Conservation (phyloP, 2,888 invertebrate species). For the Sarcophaga variegata region DNA sequence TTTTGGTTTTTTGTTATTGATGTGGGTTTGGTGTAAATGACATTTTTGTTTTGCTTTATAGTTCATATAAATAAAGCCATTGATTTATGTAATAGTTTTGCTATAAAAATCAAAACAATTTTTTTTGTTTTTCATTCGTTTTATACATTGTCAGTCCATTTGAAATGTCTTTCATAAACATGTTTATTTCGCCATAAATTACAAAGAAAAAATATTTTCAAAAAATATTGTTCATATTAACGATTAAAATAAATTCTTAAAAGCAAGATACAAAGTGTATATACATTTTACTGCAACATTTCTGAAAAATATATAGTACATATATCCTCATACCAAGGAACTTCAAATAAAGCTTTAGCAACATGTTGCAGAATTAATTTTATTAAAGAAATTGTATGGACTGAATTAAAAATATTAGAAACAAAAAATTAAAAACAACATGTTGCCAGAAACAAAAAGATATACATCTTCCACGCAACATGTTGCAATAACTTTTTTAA, state of each 20-base stretch:
- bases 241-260: not conserved
- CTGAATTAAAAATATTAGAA: too few species aligned
- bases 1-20: constrained; percentile 54
- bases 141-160: constrained; percentile 2
- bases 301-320: too few species aligned
- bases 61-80: constrained; percentile 58
- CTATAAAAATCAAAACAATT: constrained; percentile 66
- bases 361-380: not conserved
- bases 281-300: too few species aligned
- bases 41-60: constrained; percentile 53
- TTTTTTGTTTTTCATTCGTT: constrained; percentile 29
- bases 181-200: constrained; percentile 51
- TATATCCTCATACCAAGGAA: not conserved
- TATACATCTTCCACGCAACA: too few species aligned
- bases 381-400: too few species aligned
- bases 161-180: not conserved
- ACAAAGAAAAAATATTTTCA: not conserved
- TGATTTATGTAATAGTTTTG: constrained; percentile 68
- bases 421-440: too few species aligned
- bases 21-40: constrained; percentile 68
- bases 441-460: too few species aligned
- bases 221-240: not conserved
- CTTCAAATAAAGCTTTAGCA: not conserved
- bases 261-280: not conserved
- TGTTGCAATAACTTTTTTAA: too few species aligned